Conservation (phyloP, 2,113 vertebrate genomes). For the Silurus meridionalis region DNA sequence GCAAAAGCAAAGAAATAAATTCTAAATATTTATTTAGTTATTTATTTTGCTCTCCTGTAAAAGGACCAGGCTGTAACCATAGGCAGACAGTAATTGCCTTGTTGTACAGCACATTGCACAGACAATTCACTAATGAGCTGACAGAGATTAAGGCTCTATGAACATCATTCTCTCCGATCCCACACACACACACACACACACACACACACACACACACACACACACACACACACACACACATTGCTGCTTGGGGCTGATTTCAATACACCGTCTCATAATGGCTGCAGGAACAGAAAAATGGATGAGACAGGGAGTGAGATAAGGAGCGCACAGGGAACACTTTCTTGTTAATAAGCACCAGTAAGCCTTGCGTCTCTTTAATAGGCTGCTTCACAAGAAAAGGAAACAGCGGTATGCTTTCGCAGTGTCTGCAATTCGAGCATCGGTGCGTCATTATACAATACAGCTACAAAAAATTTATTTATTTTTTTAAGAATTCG, state of each 20-base stretch:
- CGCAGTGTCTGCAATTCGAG: not conserved
- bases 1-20: not conserved
- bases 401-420: not conserved
- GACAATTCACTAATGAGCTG: constrained; percentile 24
- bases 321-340: not conserved
- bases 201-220: constrained; percentile 16
- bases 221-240: not conserved
- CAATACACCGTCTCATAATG: not conserved
- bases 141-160: not conserved
- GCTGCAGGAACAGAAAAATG: not conserved
- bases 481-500: too few relatives aligned
- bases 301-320: not conserved
- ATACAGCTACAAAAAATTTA: too few relatives aligned
- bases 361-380: not conserved
- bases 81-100: not conserved
- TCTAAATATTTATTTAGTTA: not conserved
- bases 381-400: not conserved
- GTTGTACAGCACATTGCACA: not conserved
- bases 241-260: not conserved
- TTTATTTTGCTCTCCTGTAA: not conserved
- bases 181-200: not conserved
- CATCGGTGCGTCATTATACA: not conserved
- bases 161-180: not conserved
- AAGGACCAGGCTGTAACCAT: not conserved
- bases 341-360: not conserved